These are phyloP conservation scores for Zaprionus capensis DNA, from an alignment of 1,140 invertebrate genomes.

Conservation along the genomic window DNA sequence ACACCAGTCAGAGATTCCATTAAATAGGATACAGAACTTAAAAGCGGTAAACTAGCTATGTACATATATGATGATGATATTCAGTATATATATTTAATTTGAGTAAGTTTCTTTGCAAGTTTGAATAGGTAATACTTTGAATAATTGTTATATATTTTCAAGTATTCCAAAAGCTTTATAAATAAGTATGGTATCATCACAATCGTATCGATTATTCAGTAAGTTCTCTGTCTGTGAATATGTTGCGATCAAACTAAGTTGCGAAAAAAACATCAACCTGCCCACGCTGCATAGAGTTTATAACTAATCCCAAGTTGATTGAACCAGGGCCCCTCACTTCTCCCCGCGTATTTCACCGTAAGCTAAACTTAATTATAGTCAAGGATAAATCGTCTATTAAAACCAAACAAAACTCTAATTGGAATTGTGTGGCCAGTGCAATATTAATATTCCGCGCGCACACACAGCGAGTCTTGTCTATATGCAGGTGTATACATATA, in stretches of 20 bases:
- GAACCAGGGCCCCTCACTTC: background rate
- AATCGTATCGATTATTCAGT: no score
- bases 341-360: background rate
- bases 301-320: conserved; percentile 4
- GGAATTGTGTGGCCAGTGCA: conserved; percentile 3
- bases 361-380: conserved; percentile 6
- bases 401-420: conserved; percentile 5
- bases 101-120: no score
- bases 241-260: background rate
- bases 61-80: no score
- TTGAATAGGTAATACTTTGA: no score
- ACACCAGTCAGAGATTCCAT: no score
- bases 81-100: no score
- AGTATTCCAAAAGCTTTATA: no score
- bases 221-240: no score
- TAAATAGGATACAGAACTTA: no score
- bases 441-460: conserved; percentile 6
- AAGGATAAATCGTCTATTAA: conserved; percentile 8
- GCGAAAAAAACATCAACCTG: background rate
- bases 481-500: background rate
- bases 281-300: background rate
- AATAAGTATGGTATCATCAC: no score
- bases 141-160: no score
- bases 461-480: background rate
- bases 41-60: no score